Evolutionary conservation across 1,140 invertebrate species (phyloP), one percentile per base, ranked within the genome.

Genomic region (Drosophila kurseongensis): DNA sequence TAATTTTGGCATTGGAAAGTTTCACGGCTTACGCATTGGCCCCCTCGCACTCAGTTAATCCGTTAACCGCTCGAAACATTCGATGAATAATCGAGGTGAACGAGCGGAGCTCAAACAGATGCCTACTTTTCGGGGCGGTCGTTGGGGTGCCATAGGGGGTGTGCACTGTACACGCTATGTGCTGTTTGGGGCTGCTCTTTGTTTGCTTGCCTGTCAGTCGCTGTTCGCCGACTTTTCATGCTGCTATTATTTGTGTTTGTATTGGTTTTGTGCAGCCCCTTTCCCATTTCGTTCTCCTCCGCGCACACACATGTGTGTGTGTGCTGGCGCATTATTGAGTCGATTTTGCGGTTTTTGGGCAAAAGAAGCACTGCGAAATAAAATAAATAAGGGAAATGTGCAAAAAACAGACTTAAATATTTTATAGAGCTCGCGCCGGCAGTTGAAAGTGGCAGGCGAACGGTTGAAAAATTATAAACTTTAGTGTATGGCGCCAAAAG

Each of bases 341-440:
- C 82, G 78, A 80, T 85, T 85, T 85, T 85, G 81, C 81, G 82
- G 82, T 85, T 85, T 85, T 85, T 67, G 68, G 65, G 44, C 65
- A 75, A 71, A 23, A 85, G 76, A 57, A 62, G 59, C 77, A 69
- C 32, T 41, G 67, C 29, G 69, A 44, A 48, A 66, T 50, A 59
- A 57, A 79, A 79, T 83, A 60, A 72, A 59, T 67, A 52, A 14
- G 42, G 44, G 35, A 63, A 38, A 52, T 57, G 52, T 50, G 40
- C 32, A 51, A 51, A 81, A 61, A 78, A 45, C 36, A 16, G 61
- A 52, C 58, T 74, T 82, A 54, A 82, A 82, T 78, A 77, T 68
- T 77, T 78, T 41, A 78, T 81, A 51, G 48, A 77, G 58, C 40
- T 23, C 7, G 16, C 5, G 23, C 10, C n/a, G 36, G 18, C 18